These are phyloP conservation scores for Lycodopsis pacificus DNA, from an alignment of 2,797 vertebrate genomes.

Conservation along the genomic window DNA sequence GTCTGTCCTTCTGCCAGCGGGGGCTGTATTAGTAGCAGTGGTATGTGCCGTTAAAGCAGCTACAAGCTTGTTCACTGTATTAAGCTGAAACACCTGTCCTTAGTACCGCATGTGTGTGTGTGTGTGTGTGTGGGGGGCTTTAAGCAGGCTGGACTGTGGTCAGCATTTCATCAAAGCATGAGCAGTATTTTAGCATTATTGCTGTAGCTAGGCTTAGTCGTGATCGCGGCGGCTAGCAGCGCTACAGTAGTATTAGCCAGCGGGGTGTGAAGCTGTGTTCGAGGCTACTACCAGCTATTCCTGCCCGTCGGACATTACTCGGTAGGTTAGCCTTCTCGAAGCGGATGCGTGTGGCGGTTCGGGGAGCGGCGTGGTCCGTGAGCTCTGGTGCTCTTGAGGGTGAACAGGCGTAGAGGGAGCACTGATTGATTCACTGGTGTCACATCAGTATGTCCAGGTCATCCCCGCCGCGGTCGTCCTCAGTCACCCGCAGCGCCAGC, in stretches of 20 bases:
- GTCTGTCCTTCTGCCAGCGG: constrained; percentile 51
- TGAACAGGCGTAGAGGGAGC: constrained; percentile 89
- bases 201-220: constrained; percentile 6
- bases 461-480: constrained; percentile 89
- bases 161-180: constrained; percentile 31
- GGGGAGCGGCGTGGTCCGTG: constrained; percentile 6
- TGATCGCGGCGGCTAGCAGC: constrained; percentile 6
- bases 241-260: constrained; percentile 37
- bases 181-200: constrained; percentile 18
- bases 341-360: constrained; percentile 30
- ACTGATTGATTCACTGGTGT: constrained; percentile 89
- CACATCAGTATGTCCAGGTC: constrained; percentile 98
- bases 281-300: constrained; percentile 29
- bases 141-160: constrained; percentile 28
- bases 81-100: constrained; percentile 7
- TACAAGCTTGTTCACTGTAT: constrained; percentile 25
- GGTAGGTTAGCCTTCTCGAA: constrained; percentile 14
- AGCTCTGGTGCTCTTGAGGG: constrained; percentile 24
- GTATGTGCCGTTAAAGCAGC: constrained; percentile 15
- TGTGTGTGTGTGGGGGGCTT: no score
- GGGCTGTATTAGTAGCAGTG: constrained; percentile 45
- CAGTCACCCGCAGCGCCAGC: constrained; percentile 93
- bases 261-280: constrained; percentile 28
- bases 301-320: constrained; percentile 17
- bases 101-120: neutral